Percentiles rank a stretch among this genome's conserved stretches.
Evolutionary conservation across 2,888 invertebrate genomes (phyloP).

Genomic region (Frankliniella intonsa): DNA sequence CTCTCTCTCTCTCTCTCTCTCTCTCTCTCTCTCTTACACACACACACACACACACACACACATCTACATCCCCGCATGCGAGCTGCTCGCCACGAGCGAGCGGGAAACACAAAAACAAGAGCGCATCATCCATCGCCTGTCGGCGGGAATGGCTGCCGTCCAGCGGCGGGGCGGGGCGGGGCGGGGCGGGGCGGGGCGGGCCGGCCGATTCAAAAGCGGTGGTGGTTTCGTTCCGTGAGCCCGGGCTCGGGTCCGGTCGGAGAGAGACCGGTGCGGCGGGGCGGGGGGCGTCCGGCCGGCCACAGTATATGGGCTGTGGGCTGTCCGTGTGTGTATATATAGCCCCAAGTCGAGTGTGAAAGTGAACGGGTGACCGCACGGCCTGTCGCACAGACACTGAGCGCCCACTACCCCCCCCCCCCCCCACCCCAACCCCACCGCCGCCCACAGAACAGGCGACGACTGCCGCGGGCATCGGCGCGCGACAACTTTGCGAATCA

Average conservation of each 20-base stretch:
- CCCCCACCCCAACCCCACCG: background rate
- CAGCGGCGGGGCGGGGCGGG: background rate
- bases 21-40: no score
- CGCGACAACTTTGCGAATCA: slow-evolving; percentile 5
- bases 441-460: background rate
- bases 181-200: background rate
- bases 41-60: no score
- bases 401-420: background rate
- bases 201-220: background rate
- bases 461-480: background rate
- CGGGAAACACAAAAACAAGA: background rate
- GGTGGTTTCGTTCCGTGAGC: background rate
- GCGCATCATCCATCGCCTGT: slow-evolving; percentile 16
- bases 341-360: background rate
- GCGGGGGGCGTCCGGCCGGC: background rate
- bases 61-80: no score
- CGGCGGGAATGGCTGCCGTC: background rate
- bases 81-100: background rate
- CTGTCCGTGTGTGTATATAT: background rate
- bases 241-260: no score
- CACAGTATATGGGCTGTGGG: background rate
- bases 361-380: background rate
- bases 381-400: no score
- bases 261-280: no score
- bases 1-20: no score